phyloP scores from a whole-genome alignment of 1,140 invertebrate genomes.

The Hypothenemus hampei region DNA sequence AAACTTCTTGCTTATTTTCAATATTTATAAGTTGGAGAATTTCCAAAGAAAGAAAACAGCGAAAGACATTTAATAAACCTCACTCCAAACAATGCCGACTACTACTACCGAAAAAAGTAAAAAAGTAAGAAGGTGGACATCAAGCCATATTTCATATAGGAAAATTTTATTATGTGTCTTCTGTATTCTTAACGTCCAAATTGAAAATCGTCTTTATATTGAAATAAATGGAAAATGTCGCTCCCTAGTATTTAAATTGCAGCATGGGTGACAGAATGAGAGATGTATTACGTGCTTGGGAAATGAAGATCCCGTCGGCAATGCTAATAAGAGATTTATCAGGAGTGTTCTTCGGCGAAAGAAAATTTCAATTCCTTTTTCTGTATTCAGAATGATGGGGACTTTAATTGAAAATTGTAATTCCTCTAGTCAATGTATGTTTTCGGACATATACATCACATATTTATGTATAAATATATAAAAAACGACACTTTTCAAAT shows the following conservation, averaged over 20 bases:
- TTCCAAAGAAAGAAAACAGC: background rate
- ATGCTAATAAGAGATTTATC: background rate
- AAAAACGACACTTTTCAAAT: background rate
- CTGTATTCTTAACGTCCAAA: background rate
- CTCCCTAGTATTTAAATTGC: constrained; percentile 3
- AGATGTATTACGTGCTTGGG: constrained; percentile 7
- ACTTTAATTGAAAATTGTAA: background rate
- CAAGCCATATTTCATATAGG: background rate
- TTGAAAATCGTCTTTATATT: background rate
- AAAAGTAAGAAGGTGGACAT: background rate
- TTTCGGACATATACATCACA: too few species aligned
- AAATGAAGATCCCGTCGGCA: constrained; percentile 1
- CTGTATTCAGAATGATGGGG: background rate
- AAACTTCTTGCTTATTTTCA: too few species aligned
- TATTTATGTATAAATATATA: background rate
- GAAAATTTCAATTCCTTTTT: background rate
- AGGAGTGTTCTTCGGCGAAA: background rate
- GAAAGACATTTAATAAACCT: background rate
- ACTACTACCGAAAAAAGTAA: background rate
- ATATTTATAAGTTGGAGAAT: background rate
- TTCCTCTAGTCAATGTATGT: background rate
- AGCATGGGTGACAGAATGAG: background rate
- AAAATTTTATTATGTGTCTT: background rate
- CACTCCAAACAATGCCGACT: too few species aligned
- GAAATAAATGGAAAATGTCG: constrained; percentile 5